Conservation (phyloP, 1,140 invertebrate genomes). For the Calephelis nemesis region DNA sequence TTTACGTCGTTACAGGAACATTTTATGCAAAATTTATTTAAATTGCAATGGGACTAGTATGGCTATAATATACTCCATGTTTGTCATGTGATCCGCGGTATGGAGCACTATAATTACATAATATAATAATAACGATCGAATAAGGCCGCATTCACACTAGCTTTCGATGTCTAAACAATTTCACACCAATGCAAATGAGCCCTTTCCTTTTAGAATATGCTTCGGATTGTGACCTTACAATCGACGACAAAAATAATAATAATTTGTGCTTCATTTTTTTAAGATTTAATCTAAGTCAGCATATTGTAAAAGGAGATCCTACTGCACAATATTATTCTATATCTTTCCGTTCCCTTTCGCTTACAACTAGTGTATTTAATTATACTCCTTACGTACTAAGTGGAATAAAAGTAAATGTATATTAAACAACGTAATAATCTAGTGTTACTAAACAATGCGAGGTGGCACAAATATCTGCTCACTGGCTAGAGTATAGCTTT, state of each 20-base stretch:
- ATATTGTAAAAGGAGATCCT: conserved; percentile 60
- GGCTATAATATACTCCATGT: conserved; percentile 55
- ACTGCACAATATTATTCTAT: conserved; percentile 34
- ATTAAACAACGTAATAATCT: conserved; percentile 38
- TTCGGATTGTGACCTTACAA: conserved; percentile 56
- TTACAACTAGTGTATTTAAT: conserved; percentile 55
- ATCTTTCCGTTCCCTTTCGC: conserved; percentile 47
- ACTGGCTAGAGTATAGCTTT: conserved; percentile 40
- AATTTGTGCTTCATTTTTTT: conserved; percentile 34
- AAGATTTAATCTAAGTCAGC: conserved; percentile 21
- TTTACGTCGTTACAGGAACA: conserved; percentile 76
- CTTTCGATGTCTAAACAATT: conserved; percentile 60
- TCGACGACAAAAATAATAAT: conserved; percentile 26
- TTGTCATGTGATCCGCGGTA: conserved; percentile 52
- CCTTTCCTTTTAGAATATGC: conserved; percentile 60
- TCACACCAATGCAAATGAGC: conserved; percentile 65
- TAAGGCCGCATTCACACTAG: conserved; percentile 72
- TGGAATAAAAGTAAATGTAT: conserved; percentile 68
- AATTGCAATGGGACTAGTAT: conserved; percentile 75
- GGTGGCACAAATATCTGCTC: conserved; percentile 60
- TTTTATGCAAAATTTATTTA: conserved; percentile 72
- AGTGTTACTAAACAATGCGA: conserved; percentile 63
- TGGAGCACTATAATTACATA: conserved; percentile 47
- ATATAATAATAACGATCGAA: conserved; percentile 49
- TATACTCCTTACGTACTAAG: conserved; percentile 62